These are phyloP conservation scores for Lutraria rhynchaena DNA, from an alignment of 1,140 invertebrate species.

Conservation along the genomic window DNA sequence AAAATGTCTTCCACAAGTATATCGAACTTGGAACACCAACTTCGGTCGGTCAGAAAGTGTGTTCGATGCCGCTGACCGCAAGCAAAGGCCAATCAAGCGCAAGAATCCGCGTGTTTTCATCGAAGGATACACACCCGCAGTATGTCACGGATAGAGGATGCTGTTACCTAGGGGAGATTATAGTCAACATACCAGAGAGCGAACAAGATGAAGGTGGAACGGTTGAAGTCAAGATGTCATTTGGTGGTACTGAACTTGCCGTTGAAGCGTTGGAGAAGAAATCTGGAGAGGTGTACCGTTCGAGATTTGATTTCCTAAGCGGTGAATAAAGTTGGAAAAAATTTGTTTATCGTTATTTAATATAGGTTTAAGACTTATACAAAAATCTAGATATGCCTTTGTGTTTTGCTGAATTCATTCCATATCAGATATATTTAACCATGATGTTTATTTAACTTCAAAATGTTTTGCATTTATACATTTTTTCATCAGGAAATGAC, in stretches of 20 bases:
- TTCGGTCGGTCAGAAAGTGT: constrained; percentile 22
- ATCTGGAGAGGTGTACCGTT: constrained; percentile 10
- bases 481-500: too few relatives aligned
- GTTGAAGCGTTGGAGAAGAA: constrained; percentile 50
- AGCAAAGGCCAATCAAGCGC: constrained; percentile 3
- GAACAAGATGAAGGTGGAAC: constrained; percentile 27
- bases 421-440: too few relatives aligned
- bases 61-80: constrained; percentile 20
- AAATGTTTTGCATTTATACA: too few relatives aligned
- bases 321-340: constrained; percentile 2
- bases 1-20: constrained; percentile 52
- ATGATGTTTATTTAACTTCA: too few relatives aligned
- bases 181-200: constrained; percentile 12
- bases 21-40: constrained; percentile 24
- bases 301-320: constrained; percentile 49
- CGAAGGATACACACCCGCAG: constrained; percentile 24
- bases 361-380: too few relatives aligned
- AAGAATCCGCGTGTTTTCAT: constrained; percentile 36
- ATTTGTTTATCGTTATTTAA: too few relatives aligned
- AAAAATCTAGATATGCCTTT: too few relatives aligned
- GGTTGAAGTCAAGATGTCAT: constrained; percentile 44
- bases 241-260: constrained; percentile 55
- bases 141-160: constrained; percentile 48
- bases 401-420: too few relatives aligned
- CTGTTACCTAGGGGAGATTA: constrained; percentile 41